Evolutionary conservation across 2,113 vertebrate species (phyloP).

Genomic region (Pedionomus torquatus): DNA sequence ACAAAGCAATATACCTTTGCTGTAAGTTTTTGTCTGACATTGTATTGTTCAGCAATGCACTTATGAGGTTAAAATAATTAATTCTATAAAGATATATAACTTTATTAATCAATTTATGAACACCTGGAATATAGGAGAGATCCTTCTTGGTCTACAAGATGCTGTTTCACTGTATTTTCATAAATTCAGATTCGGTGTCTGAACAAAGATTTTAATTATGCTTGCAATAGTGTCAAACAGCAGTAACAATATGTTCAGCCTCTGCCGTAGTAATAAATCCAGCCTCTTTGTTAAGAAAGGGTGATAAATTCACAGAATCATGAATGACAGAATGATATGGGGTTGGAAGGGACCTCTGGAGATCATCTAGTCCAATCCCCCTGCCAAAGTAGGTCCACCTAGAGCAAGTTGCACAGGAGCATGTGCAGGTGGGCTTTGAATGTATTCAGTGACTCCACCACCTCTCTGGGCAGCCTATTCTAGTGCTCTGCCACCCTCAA

Average conservation of each 20-base stretch:
- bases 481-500: too few relatives aligned
- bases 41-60: background rate
- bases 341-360: too few relatives aligned
- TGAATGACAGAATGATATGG: too few relatives aligned
- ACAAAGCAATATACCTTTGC: background rate
- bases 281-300: background rate
- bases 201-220: background rate
- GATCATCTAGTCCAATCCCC: too few relatives aligned
- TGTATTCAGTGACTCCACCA: too few relatives aligned
- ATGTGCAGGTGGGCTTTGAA: too few relatives aligned
- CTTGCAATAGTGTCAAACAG: background rate
- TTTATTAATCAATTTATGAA: background rate
- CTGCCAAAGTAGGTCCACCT: too few relatives aligned
- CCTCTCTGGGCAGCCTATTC: too few relatives aligned
- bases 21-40: background rate
- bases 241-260: background rate
- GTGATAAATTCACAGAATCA: background rate
- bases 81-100: background rate
- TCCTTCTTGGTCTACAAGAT: background rate
- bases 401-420: too few relatives aligned
- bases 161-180: background rate
- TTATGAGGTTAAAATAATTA: background rate
- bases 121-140: background rate
- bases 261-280: background rate
- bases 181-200: background rate